phyloP scores from a whole-genome alignment of 2,797 vertebrate species.

The Falco novaeseelandiae region DNA sequence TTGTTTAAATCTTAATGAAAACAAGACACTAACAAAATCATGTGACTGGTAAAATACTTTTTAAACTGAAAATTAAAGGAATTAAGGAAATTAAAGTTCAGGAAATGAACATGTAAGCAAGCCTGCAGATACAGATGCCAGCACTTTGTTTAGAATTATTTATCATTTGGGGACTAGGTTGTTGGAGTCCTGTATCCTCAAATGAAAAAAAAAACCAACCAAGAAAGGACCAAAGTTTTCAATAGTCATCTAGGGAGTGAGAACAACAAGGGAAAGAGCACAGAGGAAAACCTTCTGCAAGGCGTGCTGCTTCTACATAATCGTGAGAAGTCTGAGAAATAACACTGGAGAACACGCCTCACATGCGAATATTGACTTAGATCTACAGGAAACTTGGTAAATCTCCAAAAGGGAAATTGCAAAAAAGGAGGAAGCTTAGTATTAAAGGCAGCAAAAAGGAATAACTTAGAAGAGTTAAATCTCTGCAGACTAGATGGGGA shows the following conservation, averaged over 20 bases:
- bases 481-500: not conserved
- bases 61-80: not conserved
- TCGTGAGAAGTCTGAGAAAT: not conserved
- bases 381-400: not conserved
- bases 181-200: not conserved
- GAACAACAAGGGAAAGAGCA: not conserved
- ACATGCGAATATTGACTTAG: not conserved
- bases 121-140: not conserved
- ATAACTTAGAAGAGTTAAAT: not conserved
- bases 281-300: not conserved
- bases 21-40: not conserved
- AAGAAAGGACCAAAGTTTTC: not conserved
- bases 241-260: not conserved
- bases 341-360: not conserved
- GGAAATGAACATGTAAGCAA: constrained; percentile 18
- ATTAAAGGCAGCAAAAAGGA: not conserved
- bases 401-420: constrained; percentile 1
- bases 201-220: not conserved
- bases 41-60: not conserved
- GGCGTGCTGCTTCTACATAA: not conserved
- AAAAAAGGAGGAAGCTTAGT: not conserved
- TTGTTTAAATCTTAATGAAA: not conserved
- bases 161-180: not conserved
- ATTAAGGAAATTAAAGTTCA: constrained; percentile 15
- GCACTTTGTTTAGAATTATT: not conserved